Percentiles rank a stretch among this genome's conserved stretches.
Evolutionary conservation across 2,113 vertebrate genomes (phyloP).

Genomic region (Pterophyllum scalare): DNA sequence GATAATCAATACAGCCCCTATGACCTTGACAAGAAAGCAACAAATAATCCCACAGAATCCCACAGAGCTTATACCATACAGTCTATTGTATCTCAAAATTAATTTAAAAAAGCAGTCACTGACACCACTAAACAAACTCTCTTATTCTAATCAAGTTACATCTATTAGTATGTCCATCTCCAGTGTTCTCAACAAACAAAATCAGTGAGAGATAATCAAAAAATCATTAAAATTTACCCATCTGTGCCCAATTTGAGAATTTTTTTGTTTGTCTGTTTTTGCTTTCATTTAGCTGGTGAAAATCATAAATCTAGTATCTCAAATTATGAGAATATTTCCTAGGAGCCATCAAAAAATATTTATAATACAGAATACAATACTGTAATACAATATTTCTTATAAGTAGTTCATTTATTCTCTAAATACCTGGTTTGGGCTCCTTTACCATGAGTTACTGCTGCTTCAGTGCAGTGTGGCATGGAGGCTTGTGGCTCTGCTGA

Average conservation of each 20-base stretch:
- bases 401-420: background rate
- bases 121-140: background rate
- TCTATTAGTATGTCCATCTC: background rate
- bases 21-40: slow-evolving; percentile 3
- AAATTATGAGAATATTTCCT: background rate
- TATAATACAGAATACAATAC: background rate
- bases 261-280: background rate
- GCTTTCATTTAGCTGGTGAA: background rate
- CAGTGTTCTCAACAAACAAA: slow-evolving; percentile 1
- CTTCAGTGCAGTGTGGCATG: background rate
- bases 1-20: background rate
- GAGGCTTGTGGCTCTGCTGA: background rate
- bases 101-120: background rate
- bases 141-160: background rate
- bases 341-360: background rate
- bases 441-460: background rate
- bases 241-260: background rate
- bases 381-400: too few species aligned
- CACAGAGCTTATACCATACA: background rate
- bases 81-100: background rate
- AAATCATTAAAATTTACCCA: background rate
- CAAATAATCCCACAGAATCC: background rate
- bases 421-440: background rate
- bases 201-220: background rate
- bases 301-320: background rate